Evolutionary conservation across 2,113 vertebrate genomes (phyloP), one percentile per base, ranked within the genome.

Genomic region (Barbus barbus): DNA sequence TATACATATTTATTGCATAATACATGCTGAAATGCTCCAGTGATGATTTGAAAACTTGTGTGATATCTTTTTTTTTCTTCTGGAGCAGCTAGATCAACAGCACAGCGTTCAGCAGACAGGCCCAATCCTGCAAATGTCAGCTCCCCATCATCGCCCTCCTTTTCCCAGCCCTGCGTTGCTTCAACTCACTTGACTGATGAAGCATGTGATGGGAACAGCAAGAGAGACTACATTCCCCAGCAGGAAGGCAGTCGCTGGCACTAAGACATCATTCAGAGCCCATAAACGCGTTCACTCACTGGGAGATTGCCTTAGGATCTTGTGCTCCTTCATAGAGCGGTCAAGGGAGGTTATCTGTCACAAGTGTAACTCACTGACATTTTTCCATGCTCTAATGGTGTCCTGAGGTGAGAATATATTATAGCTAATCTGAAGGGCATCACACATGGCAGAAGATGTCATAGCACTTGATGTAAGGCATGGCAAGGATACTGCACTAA

Each of bases 341-440:
- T 79, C 53, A 74, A 85, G 87, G 78, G 76, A 82, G 87, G 86
- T 89, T 86, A 86, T 76, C 74, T 16, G 28, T 88, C 83, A 82
- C n/a, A 75, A 56, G 14, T 73, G 20, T 38, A 77, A 26, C 73
- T 56, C 28, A 51, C 36, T 53, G 65, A 81, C 3, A 36, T 36
- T 38, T 78, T 60, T 61, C 83, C 61, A 33, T 74, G 85, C 46
- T 78, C 41, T 9, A 51, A 63, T 75, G 69, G 85, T 78, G 38
- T 63, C 87, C 61, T 73, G 16, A 78, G 69, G 85, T 82, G 53
- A 85, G 71, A 82, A 82, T 83, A 51, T 85, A 88, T 87, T 85
- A 90, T 9, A 84, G 85, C 73, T 56, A 87, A 84, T 84, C 38
- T 84, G 36, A 87, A 74, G 69, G 44, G 41, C 82, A 74, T 58